Evolutionary conservation across 2,113 vertebrate genomes (phyloP).

Genomic region (Nyctibius bracteatus): DNA sequence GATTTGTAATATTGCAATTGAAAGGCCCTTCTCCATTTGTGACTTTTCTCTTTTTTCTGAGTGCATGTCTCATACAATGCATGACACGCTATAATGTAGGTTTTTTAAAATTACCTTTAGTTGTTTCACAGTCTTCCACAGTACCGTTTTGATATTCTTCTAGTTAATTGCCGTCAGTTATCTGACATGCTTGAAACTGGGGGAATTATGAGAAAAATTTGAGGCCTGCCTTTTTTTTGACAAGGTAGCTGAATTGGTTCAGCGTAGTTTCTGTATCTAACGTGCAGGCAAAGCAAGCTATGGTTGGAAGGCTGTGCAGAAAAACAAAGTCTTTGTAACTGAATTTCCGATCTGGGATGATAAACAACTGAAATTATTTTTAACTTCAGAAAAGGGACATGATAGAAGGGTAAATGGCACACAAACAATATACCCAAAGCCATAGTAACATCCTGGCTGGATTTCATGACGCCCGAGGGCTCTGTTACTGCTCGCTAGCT

Average conservation of each 20-base stretch:
- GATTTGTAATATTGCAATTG: not conserved
- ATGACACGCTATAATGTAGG: accelerated
- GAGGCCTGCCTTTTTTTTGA: not conserved
- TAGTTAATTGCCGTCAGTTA: not conserved
- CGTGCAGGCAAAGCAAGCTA: not conserved
- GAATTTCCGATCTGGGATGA: not conserved
- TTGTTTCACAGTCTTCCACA: not conserved
- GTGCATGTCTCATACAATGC: not conserved
- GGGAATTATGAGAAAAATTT: not conserved
- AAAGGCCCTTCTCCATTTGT: not conserved
- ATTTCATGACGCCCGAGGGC: not conserved
- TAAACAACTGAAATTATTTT: not conserved
- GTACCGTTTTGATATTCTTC: not conserved
- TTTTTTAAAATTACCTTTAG: not conserved
- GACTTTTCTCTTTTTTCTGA: not conserved
- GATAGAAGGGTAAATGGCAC: not conserved
- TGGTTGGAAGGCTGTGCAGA: not conserved
- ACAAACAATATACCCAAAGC: not conserved
- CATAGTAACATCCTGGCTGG: not conserved
- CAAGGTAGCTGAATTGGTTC: not conserved
- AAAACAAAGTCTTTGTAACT: not conserved
- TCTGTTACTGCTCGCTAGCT: not conserved
- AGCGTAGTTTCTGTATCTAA: not conserved
- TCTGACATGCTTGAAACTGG: not conserved
- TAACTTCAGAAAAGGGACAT: not conserved